A percentile compares a stretch with the other conserved stretches of the same genome.
These are phyloP conservation scores for Caenorhabditis japonica DNA, from an alignment of 2,888 invertebrate species.

Conservation along the genomic window DNA sequence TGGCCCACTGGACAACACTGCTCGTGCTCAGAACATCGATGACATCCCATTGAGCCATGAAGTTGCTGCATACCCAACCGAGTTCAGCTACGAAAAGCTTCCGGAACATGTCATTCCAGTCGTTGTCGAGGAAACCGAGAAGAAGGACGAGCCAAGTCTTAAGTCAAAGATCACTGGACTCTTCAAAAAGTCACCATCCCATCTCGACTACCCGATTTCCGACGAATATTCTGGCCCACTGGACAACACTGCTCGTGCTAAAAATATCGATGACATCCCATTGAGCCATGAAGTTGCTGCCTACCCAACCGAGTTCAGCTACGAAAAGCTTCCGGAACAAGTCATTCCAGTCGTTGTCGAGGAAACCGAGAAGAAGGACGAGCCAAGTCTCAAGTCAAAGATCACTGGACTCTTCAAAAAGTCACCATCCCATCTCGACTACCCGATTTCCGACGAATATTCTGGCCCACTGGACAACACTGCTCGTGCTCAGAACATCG, in stretches of 20 bases:
- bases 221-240: constrained; percentile 29
- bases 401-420: constrained; percentile 46
- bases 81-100: no score
- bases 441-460: constrained; percentile 25
- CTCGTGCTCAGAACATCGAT: no score
- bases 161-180: no score
- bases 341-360: constrained; percentile 35
- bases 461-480: constrained; percentile 22
- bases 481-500: constrained; percentile 1
- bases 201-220: constrained; percentile 55
- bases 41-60: no score
- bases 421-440: constrained; percentile 22
- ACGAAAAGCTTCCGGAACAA: constrained; percentile 51
- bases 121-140: no score
- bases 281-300: constrained; percentile 17
- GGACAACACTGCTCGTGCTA: constrained; percentile 3
- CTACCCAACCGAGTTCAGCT: constrained; percentile 51
- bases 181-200: constrained; percentile 53
- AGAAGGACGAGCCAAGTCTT: not conserved
- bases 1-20: no score
- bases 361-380: constrained; percentile 38
- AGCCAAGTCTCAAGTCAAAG: constrained; percentile 30
- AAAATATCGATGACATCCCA: no score
- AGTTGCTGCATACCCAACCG: no score
- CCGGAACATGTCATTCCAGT: no score